Conservation (phyloP, 2,113 vertebrate genomes). For the Platysternon megacephalum region DNA sequence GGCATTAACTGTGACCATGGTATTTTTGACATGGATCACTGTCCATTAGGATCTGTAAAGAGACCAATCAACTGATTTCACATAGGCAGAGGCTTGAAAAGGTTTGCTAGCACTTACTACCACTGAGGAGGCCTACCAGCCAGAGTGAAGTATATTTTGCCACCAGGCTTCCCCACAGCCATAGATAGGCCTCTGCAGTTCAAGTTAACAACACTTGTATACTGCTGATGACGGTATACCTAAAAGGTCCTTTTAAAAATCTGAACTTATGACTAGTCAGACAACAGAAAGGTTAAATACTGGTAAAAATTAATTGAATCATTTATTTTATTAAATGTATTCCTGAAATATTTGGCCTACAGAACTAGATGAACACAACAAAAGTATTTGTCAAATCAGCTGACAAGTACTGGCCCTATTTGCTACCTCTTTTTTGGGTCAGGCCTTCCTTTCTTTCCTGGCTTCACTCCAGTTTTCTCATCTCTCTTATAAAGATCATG, state of each 20-base stretch:
- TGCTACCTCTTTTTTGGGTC: constrained; percentile 58
- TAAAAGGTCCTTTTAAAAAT: not conserved
- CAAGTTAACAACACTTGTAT: not conserved
- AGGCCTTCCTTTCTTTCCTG: constrained; percentile 65
- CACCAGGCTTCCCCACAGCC: not conserved
- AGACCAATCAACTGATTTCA: not conserved
- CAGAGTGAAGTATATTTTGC: accelerated
- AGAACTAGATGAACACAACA: not conserved
- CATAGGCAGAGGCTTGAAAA: not conserved
- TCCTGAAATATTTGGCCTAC: not conserved
- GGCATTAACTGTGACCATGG: accelerated
- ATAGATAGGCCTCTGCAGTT: not conserved
- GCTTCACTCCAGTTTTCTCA: constrained; percentile 60
- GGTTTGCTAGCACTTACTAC: not conserved
- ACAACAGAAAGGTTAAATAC: not conserved
- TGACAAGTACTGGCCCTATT: not conserved
- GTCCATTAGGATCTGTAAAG: not conserved
- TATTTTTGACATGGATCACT: not conserved
- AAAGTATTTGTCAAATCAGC: constrained; percentile 36
- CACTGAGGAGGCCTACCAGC: accelerated
- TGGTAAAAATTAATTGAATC: too few relatives aligned
- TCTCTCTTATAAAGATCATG: constrained; percentile 53
- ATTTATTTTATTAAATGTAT: not conserved
- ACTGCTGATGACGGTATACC: not conserved
- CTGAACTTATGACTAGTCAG: not conserved